A percentile compares a stretch with the other conserved stretches of the same genome.
Evolutionary conservation across 2,888 invertebrate genomes (phyloP).

Genomic region (Eupithecia insigniata): DNA sequence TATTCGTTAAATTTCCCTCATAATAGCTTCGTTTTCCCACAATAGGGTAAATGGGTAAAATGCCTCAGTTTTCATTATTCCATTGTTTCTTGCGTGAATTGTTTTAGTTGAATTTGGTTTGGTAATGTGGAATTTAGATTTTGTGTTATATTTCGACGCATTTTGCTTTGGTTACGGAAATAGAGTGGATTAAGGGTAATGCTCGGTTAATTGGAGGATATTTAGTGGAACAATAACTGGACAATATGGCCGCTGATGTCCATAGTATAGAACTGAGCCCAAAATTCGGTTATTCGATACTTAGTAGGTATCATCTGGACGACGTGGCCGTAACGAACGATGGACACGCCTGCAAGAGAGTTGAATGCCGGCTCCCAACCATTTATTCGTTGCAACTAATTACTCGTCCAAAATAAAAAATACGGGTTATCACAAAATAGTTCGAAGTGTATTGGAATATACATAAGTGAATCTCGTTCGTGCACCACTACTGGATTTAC

Average conservation of each 20-base stretch:
- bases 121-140: constrained; percentile 24
- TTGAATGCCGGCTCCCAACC: too few relatives aligned
- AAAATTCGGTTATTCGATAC: not conserved
- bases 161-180: constrained; percentile 6
- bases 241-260: not conserved
- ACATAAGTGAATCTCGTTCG: too few relatives aligned
- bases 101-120: constrained; percentile 24
- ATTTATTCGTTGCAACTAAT: too few relatives aligned
- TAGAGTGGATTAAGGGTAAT: not conserved
- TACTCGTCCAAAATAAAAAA: too few relatives aligned
- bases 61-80: constrained; percentile 33
- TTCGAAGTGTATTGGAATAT: too few relatives aligned
- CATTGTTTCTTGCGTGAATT: constrained; percentile 34
- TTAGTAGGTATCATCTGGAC: not conserved
- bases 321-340: too few relatives aligned
- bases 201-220: constrained; percentile 2
- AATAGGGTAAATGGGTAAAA: constrained; percentile 45
- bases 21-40: constrained; percentile 55
- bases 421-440: too few relatives aligned
- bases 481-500: too few relatives aligned
- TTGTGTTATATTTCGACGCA: constrained; percentile 3
- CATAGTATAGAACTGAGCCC: not conserved
- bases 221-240: not conserved
- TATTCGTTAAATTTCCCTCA: constrained; percentile 59
- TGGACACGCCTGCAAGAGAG: too few relatives aligned